A percentile compares a stretch with the other conserved stretches of the same genome.
phyloP scores from a whole-genome alignment of 2,888 invertebrate genomes.

The Thysanoteuthis rhombus region DNA sequence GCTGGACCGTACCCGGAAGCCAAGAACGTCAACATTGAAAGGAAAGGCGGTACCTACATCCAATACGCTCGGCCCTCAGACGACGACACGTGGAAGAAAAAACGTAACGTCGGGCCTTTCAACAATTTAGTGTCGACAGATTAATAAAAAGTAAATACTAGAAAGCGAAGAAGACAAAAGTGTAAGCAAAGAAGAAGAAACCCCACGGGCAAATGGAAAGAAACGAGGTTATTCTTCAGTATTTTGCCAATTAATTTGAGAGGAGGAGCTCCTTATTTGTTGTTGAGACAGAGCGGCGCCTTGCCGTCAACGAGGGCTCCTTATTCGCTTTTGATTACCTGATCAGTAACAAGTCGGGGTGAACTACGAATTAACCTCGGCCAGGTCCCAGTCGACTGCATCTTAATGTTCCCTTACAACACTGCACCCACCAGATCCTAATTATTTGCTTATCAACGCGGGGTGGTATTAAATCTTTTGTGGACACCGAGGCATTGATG shows the following conservation, averaged over 20 bases:
- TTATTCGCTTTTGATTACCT: background rate
- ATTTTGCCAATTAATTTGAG: conserved; percentile 12
- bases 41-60: background rate
- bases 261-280: background rate
- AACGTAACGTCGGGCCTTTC: background rate
- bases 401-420: background rate
- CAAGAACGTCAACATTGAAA: background rate
- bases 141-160: background rate
- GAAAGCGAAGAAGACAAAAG: background rate
- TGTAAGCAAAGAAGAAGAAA: background rate
- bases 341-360: background rate
- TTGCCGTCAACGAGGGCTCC: background rate
- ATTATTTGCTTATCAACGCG: background rate
- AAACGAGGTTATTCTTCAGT: background rate
- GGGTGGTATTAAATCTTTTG: background rate
- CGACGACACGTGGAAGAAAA: background rate
- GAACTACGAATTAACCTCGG: background rate
- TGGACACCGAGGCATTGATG: background rate
- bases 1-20: conserved; percentile 12
- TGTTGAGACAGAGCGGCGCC: background rate
- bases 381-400: background rate
- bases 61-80: background rate
- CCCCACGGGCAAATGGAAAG: background rate
- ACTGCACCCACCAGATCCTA: background rate
- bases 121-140: conserved; percentile 12